Base-by-base conservation (phyloP, 2,797 vertebrate species). In the Rhinella marina region DNA sequence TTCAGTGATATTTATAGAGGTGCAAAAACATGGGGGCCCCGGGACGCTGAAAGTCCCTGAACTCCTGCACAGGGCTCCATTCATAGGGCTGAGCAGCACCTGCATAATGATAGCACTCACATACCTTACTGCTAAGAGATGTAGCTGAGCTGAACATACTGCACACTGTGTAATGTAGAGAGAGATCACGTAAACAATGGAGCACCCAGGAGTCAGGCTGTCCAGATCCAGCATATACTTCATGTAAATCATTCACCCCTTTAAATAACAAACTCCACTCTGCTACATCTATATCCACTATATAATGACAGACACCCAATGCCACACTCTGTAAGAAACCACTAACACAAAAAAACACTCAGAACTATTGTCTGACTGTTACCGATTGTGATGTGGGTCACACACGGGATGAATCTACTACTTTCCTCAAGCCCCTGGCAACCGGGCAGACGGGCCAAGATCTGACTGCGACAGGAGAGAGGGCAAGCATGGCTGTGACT, bases 1-100 rank as follows among this genome's bases (percentile, higher is more conserved):
- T 87, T 90, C 90, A 91, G 91, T 80, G 88, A 88, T 92, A 91
- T 93, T 90, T 88, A 91, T 91, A 93, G 91, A 93, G 92, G 92
- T 91, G 94, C 78, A 81, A 41, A 48, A 41, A 81, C 79, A 48
- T 3, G 79, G 77, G 59, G 6, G 41, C 41, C 41, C 7, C 4
- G 27, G 78, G 78, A 64, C 27, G 59, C 92, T 59, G 59, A 62
- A 9, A 21, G 11, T 16, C 62, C 81, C 81, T 23, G 21, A 75
- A 23, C 70, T 12, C 27, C 8, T 19, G 56, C 13, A 84, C 70
- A 84, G 82, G 82, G 57, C 29, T 8, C 70, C 70, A 76, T 84
- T 84, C 68, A 84, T 84, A n/a, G 70, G 19, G 41, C 66, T 4
- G 19, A 7, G 56, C 78, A 11, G 32, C 57, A 62, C 57, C 56